phyloP scores from a whole-genome alignment of 2,113 vertebrate genomes.

The Stomatorhinus ivindoensis region DNA sequence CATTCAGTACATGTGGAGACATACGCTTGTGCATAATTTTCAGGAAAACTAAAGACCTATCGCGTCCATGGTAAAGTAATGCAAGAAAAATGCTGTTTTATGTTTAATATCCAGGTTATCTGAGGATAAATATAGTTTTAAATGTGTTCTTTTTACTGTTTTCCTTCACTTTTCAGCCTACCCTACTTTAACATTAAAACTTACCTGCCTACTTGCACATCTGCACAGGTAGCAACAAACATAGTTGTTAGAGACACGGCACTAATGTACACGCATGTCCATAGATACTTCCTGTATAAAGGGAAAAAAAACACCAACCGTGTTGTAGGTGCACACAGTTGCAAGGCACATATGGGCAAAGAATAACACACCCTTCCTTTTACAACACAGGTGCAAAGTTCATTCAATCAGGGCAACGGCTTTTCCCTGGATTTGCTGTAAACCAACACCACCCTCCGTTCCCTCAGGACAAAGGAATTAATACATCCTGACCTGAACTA shows the following conservation, averaged over 20 bases:
- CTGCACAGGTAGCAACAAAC: neutral
- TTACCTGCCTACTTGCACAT: neutral
- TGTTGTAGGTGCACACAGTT: neutral
- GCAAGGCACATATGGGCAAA: neutral
- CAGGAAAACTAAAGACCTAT: neutral
- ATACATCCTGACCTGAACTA: constrained; percentile 29
- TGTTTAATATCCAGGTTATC: neutral
- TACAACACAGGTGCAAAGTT: neutral
- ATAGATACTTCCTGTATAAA: neutral
- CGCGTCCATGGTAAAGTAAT: neutral
- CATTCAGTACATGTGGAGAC: neutral
- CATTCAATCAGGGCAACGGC: neutral
- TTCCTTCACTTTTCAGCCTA: neutral
- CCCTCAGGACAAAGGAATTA: constrained; percentile 38
- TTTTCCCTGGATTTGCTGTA: constrained; percentile 30
- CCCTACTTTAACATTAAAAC: neutral
- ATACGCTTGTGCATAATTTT: neutral
- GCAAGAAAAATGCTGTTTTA: neutral
- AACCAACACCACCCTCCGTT: constrained; percentile 45
- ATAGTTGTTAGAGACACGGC: neutral
- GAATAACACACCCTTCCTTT: neutral
- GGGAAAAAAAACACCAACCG: neutral
- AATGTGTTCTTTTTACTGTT: neutral
- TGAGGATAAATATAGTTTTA: neutral
- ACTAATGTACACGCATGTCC: neutral